Base-by-base conservation (phyloP, 2,113 vertebrate genomes). In the Ibidorhyncha struthersii region DNA sequence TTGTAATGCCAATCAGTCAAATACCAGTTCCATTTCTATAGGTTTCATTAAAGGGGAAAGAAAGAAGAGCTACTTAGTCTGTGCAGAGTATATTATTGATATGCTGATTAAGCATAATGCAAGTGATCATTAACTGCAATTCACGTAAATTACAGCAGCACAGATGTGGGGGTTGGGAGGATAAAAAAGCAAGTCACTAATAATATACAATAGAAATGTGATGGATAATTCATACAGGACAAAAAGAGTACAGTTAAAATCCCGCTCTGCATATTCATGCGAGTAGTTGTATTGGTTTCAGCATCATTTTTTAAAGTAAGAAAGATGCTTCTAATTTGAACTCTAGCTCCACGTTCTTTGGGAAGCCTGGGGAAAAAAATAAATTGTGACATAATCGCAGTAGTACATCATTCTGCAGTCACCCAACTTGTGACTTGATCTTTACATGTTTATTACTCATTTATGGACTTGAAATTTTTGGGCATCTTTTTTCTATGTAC, bases 81-180 rank as follows among this genome's bases (percentile, higher is more conserved):
- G 96, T 90, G 73, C 67, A 90, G 96, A 93, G 70, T 63, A 90
- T 94, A 94, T 90, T 97, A 95, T 86, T 97, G 88, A 91, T 95
- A 95, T 96, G 88, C 91, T 97, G 85, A 97, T 97, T 94, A 96
- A 95, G 82, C 95, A 97, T 92, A 97, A 94, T 40, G 47, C 63
- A 97, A 98, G 91, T 88, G 96, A 96, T 97, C 85, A 95, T 93
- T 91, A 98, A 62, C 81, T 9, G 78, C 84, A 95, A 96, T 95
- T 97, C 71, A 96, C 62, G 41, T 92, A 97, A 98, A 94, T 97
- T 97, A 70, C 91, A 93, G 90, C 92, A 96, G 93, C 74, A 92
- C 77, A 96, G 94, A 92, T 97, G 96, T 88, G 65, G 96, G 83
- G 96, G 77, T 17, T 74, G 80, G 83, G 94, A 71, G 56, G 61